phyloP scores from a whole-genome alignment of 2,797 vertebrate species.

The Lepilemur septentrionalis region DNA sequence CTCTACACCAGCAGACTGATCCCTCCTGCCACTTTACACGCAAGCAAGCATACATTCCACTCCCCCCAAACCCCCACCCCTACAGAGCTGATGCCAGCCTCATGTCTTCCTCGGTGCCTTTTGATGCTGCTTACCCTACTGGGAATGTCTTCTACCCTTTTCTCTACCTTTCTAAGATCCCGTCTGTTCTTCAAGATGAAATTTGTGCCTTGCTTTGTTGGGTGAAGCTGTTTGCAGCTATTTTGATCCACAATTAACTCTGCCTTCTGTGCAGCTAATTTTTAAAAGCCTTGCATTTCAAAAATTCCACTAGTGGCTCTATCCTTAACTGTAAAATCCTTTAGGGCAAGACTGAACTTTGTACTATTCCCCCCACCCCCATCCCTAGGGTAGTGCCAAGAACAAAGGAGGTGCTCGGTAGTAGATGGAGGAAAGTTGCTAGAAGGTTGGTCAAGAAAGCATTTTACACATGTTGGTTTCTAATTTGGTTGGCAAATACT shows the following conservation, averaged over 20 bases:
- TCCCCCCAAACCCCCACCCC: too few species aligned
- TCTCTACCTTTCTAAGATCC: not conserved
- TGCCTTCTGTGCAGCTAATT: not conserved
- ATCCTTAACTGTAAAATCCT: not conserved
- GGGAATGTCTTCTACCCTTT: not conserved
- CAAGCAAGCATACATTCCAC: too few species aligned
- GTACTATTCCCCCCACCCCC: not conserved
- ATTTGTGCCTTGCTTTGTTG: not conserved
- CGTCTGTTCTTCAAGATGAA: not conserved
- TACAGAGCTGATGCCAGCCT: not conserved
- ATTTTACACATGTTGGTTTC: not conserved
- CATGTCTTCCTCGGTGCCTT: not conserved
- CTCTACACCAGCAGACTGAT: not conserved
- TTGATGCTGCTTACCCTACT: not conserved
- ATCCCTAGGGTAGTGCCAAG: not conserved
- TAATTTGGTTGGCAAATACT: not conserved
- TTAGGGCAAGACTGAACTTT: not conserved
- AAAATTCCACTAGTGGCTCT: not conserved
- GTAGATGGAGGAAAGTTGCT: not conserved
- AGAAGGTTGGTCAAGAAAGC: not conserved
- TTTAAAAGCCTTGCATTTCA: slow-evolving; percentile 16
- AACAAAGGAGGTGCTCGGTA: not conserved
- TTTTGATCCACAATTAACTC: not conserved
- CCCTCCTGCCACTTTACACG: not conserved
- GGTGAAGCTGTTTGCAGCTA: not conserved